Evolutionary conservation across 2,797 vertebrate genomes (phyloP).

Genomic region (Paratrypauchen microcephalus): DNA sequence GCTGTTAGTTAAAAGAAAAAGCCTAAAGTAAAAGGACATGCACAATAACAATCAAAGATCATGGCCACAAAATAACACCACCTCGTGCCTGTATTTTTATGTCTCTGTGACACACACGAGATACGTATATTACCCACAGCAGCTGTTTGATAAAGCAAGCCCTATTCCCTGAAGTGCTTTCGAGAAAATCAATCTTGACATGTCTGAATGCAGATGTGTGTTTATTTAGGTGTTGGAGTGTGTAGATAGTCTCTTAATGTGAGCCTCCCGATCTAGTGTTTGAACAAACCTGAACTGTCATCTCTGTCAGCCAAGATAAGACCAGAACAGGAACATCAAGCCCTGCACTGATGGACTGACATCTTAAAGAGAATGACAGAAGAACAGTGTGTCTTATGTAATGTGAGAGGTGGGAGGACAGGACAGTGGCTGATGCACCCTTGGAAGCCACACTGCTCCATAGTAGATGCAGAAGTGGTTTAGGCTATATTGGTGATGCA

Average conservation of each 20-base stretch:
- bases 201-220: not conserved
- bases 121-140: too few relatives aligned
- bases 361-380: constrained; percentile 18
- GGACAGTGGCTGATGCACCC: constrained; percentile 3
- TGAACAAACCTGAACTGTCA: constrained; percentile 64
- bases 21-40: too few relatives aligned
- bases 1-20: too few relatives aligned
- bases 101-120: too few relatives aligned
- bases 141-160: too few relatives aligned
- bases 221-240: constrained; percentile 55
- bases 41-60: too few relatives aligned
- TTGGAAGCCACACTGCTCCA: not conserved
- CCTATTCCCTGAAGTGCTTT: too few relatives aligned
- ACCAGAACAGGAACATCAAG: constrained; percentile 39
- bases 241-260: constrained; percentile 66
- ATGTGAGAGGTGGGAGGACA: not conserved
- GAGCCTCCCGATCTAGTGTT: constrained; percentile 62
- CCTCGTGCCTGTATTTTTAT: too few relatives aligned
- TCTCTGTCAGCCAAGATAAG: constrained; percentile 72
- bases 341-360: constrained; percentile 58
- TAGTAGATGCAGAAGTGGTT: not conserved
- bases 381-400: constrained; percentile 23
- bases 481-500: too few relatives aligned
- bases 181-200: too few relatives aligned
- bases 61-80: too few relatives aligned